These are phyloP conservation scores for Elysia chlorotica DNA, from an alignment of 1,140 invertebrate genomes.

Conservation along the genomic window DNA sequence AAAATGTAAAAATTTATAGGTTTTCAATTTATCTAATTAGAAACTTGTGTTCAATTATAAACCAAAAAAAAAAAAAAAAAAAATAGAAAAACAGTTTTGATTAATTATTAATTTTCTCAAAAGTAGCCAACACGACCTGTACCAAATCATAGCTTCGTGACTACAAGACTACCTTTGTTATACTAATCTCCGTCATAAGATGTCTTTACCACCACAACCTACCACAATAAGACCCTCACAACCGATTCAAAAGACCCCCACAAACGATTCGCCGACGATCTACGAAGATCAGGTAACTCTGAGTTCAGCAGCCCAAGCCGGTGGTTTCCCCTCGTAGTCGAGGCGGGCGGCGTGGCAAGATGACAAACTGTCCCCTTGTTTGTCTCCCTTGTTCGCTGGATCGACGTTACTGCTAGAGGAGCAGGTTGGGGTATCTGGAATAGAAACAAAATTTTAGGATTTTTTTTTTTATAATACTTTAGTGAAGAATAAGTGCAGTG, in stretches of 20 bases:
- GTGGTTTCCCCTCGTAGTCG: conserved; percentile 45
- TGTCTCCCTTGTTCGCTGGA: not conserved
- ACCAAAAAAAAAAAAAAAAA: not conserved
- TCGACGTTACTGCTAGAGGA: conserved; percentile 8
- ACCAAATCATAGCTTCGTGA: not conserved
- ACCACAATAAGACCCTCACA: not conserved
- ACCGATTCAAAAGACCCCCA: too few relatives aligned
- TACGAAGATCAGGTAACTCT: conserved; percentile 61
- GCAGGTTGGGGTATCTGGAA: not conserved
- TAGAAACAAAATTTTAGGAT: not conserved
- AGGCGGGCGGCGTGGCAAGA: conserved; percentile 7
- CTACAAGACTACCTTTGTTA: not conserved
- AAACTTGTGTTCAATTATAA: too few relatives aligned
- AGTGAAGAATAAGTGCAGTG: not conserved
- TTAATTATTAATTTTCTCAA: not conserved
- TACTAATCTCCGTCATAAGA: not conserved
- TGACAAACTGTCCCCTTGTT: conserved; percentile 5
- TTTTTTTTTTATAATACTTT: not conserved
- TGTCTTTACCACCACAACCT: not conserved
- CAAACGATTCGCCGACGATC: too few relatives aligned
- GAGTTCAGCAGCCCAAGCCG: conserved; percentile 47
- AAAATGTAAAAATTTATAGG: too few relatives aligned
- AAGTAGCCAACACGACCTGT: not conserved
- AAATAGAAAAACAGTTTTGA: not conserved
- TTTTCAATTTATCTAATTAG: too few relatives aligned